Conservation (phyloP, 2,113 vertebrate species). For the Cichladusa arquata region DNA sequence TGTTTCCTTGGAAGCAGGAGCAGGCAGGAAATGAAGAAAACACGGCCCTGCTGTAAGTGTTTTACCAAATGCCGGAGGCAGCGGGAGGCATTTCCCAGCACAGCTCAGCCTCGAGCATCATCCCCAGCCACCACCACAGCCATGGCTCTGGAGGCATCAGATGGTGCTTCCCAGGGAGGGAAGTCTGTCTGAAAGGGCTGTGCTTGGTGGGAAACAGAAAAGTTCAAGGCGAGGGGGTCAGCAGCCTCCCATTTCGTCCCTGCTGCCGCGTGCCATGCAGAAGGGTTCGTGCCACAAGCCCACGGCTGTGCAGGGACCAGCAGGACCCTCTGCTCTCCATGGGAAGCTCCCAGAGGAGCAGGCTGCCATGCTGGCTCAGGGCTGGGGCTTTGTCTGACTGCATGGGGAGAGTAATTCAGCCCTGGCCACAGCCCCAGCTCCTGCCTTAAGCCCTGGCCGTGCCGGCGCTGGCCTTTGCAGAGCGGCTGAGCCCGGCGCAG, state of each 20-base stretch:
- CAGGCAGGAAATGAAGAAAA: conserved; percentile 58
- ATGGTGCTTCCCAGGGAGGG: not conserved
- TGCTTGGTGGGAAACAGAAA: not conserved
- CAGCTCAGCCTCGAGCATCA: not conserved
- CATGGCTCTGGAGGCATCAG: fast-evolving
- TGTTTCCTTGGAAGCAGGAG: conserved; percentile 46
- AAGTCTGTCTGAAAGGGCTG: not conserved
- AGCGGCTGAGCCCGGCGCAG: conserved; percentile 19
- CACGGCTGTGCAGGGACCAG: fast-evolving
- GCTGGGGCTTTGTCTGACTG: not conserved
- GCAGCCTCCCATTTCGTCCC: not conserved
- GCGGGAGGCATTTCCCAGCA: not conserved
- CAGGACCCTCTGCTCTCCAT: not conserved
- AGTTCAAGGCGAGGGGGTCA: fast-evolving
- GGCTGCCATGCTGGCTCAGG: not conserved
- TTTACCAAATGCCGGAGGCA: conserved; percentile 52
- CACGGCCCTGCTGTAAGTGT: conserved; percentile 3
- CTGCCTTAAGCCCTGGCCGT: not conserved
- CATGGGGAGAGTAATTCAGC: not conserved
- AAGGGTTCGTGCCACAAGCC: fast-evolving
- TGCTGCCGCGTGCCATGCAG: fast-evolving
- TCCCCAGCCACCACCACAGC: not conserved
- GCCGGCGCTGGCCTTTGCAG: conserved; percentile 23
- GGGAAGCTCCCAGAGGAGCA: not conserved
- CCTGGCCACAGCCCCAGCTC: not conserved